Base-by-base conservation (phyloP, 2,797 vertebrate species). In the Australoheros facetus region DNA sequence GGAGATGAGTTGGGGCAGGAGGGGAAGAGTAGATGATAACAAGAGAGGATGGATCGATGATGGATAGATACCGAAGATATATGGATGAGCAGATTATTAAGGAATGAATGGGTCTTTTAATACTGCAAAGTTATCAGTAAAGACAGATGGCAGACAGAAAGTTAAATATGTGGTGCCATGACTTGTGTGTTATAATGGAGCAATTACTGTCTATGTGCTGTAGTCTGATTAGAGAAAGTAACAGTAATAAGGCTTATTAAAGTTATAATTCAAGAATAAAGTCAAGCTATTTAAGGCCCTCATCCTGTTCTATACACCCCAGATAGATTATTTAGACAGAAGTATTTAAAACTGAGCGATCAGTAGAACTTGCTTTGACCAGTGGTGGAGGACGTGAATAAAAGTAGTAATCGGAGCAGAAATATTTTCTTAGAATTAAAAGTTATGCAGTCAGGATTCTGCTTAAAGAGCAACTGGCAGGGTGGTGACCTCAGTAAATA, bases 11-110 rank as follows among this genome's bases (percentile, higher is more conserved):
- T 59, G 62, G 62, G 76, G 73, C 81, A 73, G 60, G 37, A 53
- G n/a, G 55, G 88, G 87, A 87, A 78, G 79, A 74, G 75, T n/a
- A 19, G 76, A 82, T 32, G 89, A 93, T 92, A 93, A 93, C 77
- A 75, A 89, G 89, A 83, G 77, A 81, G 82, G 88, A 87, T 5
- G 79, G 83, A 82, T 90, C 81, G 48, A 91, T 88, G 81, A 88
- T 57, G 83, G 75, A 87, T 82, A 71, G 78, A 89, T 88, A 66
- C 37, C 57, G 55, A 72, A 80, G 85, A 85, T 79, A 82, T 71
- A 81, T 87, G 79, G 87, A 86, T 78, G 82, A 76, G 78, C 56
- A 62, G 77, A 87, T 87, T 86, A 90, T 86, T 79, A 80, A 88
- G 90, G 76, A 79, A 66, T 21, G 53, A 82, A 85, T 55, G 79